Evolutionary conservation across 1,140 invertebrate genomes (phyloP).

Genomic region (Scaptomyza graminum): DNA sequence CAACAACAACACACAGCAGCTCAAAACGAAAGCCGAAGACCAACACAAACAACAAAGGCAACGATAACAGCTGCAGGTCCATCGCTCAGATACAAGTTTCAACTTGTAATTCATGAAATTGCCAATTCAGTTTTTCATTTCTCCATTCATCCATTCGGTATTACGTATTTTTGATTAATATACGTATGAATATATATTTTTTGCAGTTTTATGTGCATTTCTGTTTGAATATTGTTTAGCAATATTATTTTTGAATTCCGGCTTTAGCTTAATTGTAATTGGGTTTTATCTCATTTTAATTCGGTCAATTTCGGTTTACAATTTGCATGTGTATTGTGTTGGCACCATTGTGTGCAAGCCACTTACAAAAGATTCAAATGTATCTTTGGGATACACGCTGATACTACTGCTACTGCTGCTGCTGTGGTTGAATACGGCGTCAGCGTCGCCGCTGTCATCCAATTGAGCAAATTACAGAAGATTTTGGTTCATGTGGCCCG

Average conservation of each 20-base stretch:
- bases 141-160: not conserved
- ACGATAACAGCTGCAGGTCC: slow-evolving; percentile 65
- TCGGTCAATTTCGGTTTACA: slow-evolving; percentile 25
- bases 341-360: slow-evolving; percentile 31
- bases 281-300: slow-evolving; percentile 54
- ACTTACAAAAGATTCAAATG: slow-evolving; percentile 63
- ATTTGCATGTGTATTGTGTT: slow-evolving; percentile 14
- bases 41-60: slow-evolving; percentile 18
- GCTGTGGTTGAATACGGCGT: slow-evolving; percentile 5
- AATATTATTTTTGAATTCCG: not conserved
- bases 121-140: not conserved
- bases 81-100: slow-evolving; percentile 31
- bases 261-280: slow-evolving; percentile 32
- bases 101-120: slow-evolving; percentile 23
- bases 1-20: not conserved
- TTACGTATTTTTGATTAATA: not conserved
- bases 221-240: not conserved
- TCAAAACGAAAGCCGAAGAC: slow-evolving; percentile 9
- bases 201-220: not conserved
- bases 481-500: slow-evolving; percentile 51
- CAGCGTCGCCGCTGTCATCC: slow-evolving; percentile 42
- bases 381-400: slow-evolving; percentile 73
- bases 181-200: not conserved
- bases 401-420: slow-evolving; percentile 31
- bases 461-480: slow-evolving; percentile 80